These are phyloP conservation scores for Drosophila varians DNA, from an alignment of 1,140 invertebrate species.

Conservation along the genomic window DNA sequence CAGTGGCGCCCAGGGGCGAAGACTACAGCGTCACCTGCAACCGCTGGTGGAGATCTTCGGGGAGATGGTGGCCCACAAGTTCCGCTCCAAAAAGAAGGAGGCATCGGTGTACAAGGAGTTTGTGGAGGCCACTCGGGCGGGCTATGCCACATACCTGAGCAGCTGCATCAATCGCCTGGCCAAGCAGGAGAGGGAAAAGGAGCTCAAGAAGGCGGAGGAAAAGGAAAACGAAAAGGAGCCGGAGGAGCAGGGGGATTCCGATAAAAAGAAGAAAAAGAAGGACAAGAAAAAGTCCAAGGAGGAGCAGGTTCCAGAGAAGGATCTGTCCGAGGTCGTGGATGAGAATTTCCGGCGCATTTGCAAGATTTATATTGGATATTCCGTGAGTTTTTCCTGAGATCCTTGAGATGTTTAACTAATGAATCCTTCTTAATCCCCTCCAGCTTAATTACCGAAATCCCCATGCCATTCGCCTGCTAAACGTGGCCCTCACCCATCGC, in stretches of 20 bases:
- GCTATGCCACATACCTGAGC: constrained; percentile 56
- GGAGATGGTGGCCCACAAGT: constrained; percentile 54
- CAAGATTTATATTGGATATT: constrained; percentile 81
- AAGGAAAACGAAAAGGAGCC: background rate
- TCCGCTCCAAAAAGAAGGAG: constrained; percentile 50
- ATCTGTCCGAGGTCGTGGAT: constrained; percentile 33
- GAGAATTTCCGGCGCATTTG: constrained; percentile 72
- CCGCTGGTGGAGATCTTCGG: constrained; percentile 65
- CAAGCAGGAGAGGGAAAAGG: constrained; percentile 19
- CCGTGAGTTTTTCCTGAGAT: constrained; percentile 35
- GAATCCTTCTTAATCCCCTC: background rate
- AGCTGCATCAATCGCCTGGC: constrained; percentile 55
- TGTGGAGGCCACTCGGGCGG: constrained; percentile 49
- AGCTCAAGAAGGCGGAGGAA: constrained; percentile 5
- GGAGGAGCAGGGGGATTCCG: background rate
- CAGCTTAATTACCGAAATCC: constrained; percentile 71
- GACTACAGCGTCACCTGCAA: constrained; percentile 60
- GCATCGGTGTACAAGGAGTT: constrained; percentile 50
- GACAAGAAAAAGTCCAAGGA: constrained; percentile 5
- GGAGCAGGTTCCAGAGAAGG: background rate
- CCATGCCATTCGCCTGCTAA: constrained; percentile 64
- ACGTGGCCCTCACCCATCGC: constrained; percentile 68
- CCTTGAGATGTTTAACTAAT: background rate
- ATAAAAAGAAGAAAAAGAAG: constrained; percentile 6
- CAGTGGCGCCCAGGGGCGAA: constrained; percentile 43